A percentile compares a stretch with the other conserved stretches of the same genome.
Evolutionary conservation across 2,797 vertebrate genomes (phyloP).

Genomic region (Halcyon badia): DNA sequence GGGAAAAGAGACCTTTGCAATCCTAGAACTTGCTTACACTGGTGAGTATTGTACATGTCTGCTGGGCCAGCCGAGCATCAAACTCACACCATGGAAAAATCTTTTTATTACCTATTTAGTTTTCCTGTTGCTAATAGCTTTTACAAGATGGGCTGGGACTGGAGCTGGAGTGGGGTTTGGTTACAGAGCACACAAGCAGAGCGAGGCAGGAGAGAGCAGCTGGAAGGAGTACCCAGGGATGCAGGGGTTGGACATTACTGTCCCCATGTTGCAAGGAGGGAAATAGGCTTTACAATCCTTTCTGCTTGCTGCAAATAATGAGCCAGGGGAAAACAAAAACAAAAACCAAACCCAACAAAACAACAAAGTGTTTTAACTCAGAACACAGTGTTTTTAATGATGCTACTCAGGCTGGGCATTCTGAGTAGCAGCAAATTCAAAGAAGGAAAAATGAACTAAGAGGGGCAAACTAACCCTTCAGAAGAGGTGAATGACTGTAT

Average conservation of each 20-base stretch:
- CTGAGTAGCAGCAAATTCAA: background rate
- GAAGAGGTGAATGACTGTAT: background rate
- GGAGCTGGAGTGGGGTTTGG: background rate
- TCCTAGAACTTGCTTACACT: background rate
- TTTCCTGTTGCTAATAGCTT: background rate
- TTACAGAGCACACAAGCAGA: background rate
- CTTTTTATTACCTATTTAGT: accelerated
- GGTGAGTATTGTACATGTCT: background rate
- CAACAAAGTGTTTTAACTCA: background rate
- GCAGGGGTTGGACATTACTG: accelerated
- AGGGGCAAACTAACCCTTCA: background rate
- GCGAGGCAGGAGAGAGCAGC: background rate
- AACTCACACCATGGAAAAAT: accelerated
- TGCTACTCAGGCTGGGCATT: too few relatives aligned
- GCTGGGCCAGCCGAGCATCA: background rate
- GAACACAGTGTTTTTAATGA: background rate
- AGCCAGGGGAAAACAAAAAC: accelerated
- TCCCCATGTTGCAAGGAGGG: background rate
- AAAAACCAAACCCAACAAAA: background rate
- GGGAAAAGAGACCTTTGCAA: background rate
- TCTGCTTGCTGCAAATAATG: background rate
- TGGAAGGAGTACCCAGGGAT: background rate
- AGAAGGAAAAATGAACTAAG: background rate
- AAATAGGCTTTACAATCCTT: background rate
- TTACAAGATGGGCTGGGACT: background rate